A percentile compares a stretch with the other conserved stretches of the same genome.
Conservation (phyloP, 2,113 vertebrate genomes). For the Microtus ochrogaster region DNA sequence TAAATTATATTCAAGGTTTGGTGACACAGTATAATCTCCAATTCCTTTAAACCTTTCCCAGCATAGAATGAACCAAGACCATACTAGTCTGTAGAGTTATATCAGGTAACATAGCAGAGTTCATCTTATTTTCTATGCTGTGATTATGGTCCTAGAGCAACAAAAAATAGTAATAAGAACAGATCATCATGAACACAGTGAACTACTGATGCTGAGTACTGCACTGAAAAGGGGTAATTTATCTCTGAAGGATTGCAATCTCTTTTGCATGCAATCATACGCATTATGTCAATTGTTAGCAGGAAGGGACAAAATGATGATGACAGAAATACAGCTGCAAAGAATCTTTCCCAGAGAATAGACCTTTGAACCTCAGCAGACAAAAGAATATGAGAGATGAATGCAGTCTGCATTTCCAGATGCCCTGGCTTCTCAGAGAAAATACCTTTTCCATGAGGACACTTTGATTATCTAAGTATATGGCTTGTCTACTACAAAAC, state of each 20-base stretch:
- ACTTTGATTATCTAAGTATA: neutral
- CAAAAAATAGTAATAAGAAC: constrained; percentile 29
- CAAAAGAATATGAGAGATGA: neutral
- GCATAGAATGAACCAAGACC: neutral
- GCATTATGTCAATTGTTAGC: neutral
- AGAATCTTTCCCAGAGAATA: neutral
- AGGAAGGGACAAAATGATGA: neutral
- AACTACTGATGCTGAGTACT: neutral
- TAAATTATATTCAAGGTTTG: neutral
- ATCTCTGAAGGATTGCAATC: neutral
- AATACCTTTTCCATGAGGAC: neutral
- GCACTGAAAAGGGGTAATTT: neutral
- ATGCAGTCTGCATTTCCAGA: neutral
- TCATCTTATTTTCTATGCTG: constrained; percentile 9
- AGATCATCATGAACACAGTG: neutral
- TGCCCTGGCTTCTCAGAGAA: neutral
- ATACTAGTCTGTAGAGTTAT: neutral
- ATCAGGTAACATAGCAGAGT: constrained; percentile 16
- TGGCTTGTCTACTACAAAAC: neutral
- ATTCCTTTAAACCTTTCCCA: neutral
- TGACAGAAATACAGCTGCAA: neutral
- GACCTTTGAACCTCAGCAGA: neutral
- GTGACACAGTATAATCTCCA: neutral
- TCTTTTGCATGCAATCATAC: neutral
- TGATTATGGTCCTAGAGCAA: constrained; percentile 44